These are phyloP conservation scores for Mus spretus DNA, from an alignment of 2,797 vertebrate species.

Conservation along the genomic window DNA sequence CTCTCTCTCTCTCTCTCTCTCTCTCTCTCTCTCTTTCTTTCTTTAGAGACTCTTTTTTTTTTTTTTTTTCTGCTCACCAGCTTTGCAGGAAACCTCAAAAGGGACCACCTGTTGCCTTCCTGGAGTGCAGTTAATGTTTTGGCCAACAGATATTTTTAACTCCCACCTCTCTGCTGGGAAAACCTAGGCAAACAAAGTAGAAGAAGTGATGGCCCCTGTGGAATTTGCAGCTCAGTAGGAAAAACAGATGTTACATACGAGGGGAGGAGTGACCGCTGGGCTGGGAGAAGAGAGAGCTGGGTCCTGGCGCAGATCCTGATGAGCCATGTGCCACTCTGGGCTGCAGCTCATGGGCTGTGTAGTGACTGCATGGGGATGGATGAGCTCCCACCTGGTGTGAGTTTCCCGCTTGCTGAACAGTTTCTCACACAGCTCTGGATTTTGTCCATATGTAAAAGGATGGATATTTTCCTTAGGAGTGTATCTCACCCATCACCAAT, in stretches of 20 bases:
- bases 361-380: not conserved
- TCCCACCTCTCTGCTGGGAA: not conserved
- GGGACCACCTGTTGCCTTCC: not conserved
- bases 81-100: constrained; percentile 13
- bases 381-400: constrained; percentile 51
- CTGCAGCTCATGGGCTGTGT: not conserved
- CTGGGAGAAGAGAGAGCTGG: constrained; percentile 6
- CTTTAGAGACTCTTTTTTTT: constrained; percentile 15
- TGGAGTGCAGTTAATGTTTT: not conserved
- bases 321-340: constrained; percentile 48
- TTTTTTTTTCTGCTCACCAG: not conserved
- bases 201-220: not conserved
- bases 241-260: constrained; percentile 45
- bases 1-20: not conserved
- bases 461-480: not conserved
- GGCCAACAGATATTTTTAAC: not conserved
- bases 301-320: constrained; percentile 34
- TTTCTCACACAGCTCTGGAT: constrained; percentile 37
- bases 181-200: constrained; percentile 17
- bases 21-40: not conserved
- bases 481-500: not conserved
- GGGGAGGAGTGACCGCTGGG: constrained; percentile 16
- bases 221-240: constrained; percentile 21
- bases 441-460: not conserved
- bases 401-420: not conserved